Evolutionary conservation across 2,888 invertebrate genomes (phyloP).

Genomic region (Aricia artaxerxes): DNA sequence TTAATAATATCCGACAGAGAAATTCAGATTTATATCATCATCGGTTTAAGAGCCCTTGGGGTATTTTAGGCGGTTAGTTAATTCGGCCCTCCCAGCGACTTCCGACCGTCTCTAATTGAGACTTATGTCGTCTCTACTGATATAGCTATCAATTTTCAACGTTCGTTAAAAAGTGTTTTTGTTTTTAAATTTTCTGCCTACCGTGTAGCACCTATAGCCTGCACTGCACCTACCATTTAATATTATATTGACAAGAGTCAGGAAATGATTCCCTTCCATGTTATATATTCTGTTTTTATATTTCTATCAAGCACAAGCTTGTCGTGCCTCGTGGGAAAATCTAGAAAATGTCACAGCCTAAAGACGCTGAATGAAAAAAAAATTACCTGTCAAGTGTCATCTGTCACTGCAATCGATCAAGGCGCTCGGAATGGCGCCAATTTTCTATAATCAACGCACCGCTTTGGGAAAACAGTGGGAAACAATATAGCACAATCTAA

Average conservation of each 20-base stretch:
- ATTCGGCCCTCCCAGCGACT: conserved; percentile 36
- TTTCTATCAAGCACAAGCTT: not conserved
- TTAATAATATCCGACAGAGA: conserved; percentile 15
- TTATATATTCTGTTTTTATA: too few species aligned
- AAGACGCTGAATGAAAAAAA: not conserved
- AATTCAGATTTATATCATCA: conserved; percentile 18
- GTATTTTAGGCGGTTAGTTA: conserved; percentile 38
- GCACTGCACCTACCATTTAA: too few species aligned
- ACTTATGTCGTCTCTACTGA: conserved; percentile 54
- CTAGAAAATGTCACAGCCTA: not conserved
- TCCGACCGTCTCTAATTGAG: conserved; percentile 61
- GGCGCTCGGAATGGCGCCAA: conserved; percentile 37
- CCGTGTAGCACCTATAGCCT: not conserved
- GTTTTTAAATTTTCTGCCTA: not conserved
- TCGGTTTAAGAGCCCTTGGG: conserved; percentile 8
- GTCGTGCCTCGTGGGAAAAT: not conserved
- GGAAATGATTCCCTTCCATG: too few species aligned
- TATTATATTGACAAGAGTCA: too few species aligned
- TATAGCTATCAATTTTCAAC: conserved; percentile 16
- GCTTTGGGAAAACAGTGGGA: conserved; percentile 50
- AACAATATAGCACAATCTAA: conserved; percentile 54
- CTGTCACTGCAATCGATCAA: conserved; percentile 13
- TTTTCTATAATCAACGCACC: conserved; percentile 42
- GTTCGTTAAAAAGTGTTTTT: not conserved
- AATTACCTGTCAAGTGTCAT: conserved; percentile 15